Evolutionary conservation across 2,113 vertebrate species (phyloP), one percentile per base, ranked within the genome.

Genomic region (Chunga burmeisteri): DNA sequence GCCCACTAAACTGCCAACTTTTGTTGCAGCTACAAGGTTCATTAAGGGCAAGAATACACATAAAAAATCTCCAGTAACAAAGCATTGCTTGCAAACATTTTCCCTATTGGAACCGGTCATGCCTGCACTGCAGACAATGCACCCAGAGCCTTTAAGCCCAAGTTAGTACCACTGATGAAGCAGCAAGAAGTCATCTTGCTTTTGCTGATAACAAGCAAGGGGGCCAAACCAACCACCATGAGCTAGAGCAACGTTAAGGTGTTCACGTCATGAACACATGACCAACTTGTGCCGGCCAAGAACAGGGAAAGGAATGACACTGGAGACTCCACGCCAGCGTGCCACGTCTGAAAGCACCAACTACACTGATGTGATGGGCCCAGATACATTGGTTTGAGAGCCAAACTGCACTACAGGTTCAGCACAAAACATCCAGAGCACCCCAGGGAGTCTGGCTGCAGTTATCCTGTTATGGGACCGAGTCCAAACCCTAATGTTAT

Each of bases 21-120:
- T 96, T 93, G 59, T 78, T 96, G 95, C 78, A 97, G 83, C 94
- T 94, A 94, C 91, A 94, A 86, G 90, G 84, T 93, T 97, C 79
- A 84, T 96, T 92, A 93, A 92, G 88, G 90, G 93, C 82, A 97
- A 97, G 88, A 97, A 96, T 63, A 97, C 27, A 36, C 17, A 44
- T 75, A 71, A 52, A 81, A 93, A 66, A 18, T 62, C 58, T 75
- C 32, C 47, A 97, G 47, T 88, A 97, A 70, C n/a, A 67, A 70
- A 42, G 20, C 25, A 38, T 40, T 34, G 29, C 21, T 88, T 82
- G 67, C 25, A 27, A 90, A 50, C 38, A 55, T 52, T 86, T 55
- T 71, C 55, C 11, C 8, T 53, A 6, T 62, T 77, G 83, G 56
- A 86, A 94, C 61, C 16, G 2, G 16, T 26, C 81, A 25, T 61